Conservation (phyloP, 2,888 invertebrate genomes). For the Protonemura montana region DNA sequence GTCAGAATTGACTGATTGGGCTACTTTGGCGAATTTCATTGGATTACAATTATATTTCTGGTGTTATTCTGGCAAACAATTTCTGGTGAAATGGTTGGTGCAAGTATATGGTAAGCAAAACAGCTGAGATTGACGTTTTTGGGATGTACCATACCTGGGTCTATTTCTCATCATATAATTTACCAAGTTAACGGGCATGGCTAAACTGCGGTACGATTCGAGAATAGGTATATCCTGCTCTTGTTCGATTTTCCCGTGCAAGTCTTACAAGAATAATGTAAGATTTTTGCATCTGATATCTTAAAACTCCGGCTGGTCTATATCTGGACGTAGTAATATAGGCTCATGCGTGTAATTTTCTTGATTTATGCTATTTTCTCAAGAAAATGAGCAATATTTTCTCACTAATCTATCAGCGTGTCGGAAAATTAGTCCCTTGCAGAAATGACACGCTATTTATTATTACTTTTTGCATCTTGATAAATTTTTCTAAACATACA, state of each 20-base stretch:
- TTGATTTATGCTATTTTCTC: background rate
- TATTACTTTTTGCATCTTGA: background rate
- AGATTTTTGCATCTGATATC: background rate
- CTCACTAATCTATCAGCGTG: constrained; percentile 1
- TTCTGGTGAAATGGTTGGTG: no score
- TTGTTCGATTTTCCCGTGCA: background rate
- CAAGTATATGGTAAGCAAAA: no score
- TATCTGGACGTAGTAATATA: background rate
- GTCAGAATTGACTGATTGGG: no score
- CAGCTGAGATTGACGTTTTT: no score
- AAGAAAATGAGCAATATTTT: background rate
- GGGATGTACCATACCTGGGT: no score
- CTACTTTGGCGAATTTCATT: no score
- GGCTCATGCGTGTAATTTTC: background rate
- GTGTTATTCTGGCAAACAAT: no score
- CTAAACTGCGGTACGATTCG: no score
- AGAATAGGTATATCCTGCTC: no score
- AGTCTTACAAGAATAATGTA: background rate
- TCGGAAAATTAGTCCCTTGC: background rate
- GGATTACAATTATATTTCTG: no score
- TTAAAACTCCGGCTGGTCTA: background rate
- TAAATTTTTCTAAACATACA: background rate
- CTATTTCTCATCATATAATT: no score
- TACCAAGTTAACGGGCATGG: no score
- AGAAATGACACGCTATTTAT: background rate